Percentiles rank a stretch among this genome's conserved stretches.
Conservation (phyloP, 2,888 invertebrate species). For the Congeria kusceri region DNA sequence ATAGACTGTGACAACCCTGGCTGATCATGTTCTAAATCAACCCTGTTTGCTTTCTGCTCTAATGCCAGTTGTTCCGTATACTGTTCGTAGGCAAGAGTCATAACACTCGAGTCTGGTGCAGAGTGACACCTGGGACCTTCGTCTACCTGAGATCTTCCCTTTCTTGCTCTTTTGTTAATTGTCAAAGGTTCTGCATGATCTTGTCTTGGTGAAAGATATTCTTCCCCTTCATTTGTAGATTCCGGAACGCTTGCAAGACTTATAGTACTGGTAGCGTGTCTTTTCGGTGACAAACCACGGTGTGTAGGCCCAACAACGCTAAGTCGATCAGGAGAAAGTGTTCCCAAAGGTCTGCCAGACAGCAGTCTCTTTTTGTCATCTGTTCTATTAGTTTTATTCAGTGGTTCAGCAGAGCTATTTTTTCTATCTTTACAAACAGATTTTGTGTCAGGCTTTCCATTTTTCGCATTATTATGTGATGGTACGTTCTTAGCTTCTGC, state of each 20-base stretch:
- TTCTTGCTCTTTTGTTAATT: slow-evolving; percentile 67
- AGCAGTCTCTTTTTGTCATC: too few species aligned
- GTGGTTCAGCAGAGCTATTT: slow-evolving; percentile 13
- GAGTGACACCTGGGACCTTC: slow-evolving; percentile 74
- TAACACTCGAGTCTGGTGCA: slow-evolving; percentile 72
- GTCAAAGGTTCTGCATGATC: slow-evolving; percentile 15
- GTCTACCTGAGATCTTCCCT: slow-evolving; percentile 55
- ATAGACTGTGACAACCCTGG: neutral
- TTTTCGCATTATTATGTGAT: slow-evolving; percentile 30
- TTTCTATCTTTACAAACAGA: slow-evolving; percentile 26
- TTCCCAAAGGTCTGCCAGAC: neutral
- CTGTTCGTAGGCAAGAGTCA: slow-evolving; percentile 71
- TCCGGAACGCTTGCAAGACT: slow-evolving; percentile 81
- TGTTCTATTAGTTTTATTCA: slow-evolving; percentile 12
- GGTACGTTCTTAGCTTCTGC: slow-evolving; percentile 38
- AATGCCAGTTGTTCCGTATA: slow-evolving; percentile 50
- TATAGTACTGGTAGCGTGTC: slow-evolving; percentile 74
- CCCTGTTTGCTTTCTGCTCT: slow-evolving; percentile 4
- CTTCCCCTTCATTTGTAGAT: slow-evolving; percentile 69
- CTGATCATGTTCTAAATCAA: slow-evolving; percentile 35
- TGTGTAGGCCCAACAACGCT: slow-evolving; percentile 17
- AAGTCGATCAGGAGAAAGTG: slow-evolving; percentile 47
- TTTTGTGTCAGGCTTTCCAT: slow-evolving; percentile 13
- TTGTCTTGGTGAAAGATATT: slow-evolving; percentile 18
- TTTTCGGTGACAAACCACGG: slow-evolving; percentile 37